Evolutionary conservation across 30 jellyfish, hydroid and myxozoan species (phyloP).

Genomic region (Aurelia sp.): DNA sequence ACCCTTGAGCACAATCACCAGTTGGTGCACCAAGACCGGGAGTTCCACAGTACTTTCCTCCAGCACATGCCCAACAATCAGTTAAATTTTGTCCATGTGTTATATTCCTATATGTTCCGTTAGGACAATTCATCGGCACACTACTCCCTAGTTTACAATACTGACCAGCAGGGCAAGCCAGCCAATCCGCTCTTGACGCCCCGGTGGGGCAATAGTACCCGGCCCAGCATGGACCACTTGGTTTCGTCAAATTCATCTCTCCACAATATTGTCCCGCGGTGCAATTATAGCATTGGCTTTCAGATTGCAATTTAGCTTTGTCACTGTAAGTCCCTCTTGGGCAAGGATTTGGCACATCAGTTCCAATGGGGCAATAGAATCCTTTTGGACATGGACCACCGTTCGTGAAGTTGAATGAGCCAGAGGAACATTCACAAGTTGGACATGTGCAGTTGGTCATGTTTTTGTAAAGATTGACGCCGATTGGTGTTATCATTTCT

Average conservation of each 20-base stretch:
- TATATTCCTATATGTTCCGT: constrained; percentile 89
- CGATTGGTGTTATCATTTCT: constrained; percentile 79
- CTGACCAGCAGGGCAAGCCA: constrained; percentile 90
- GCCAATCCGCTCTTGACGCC: constrained; percentile 83
- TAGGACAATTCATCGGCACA: constrained; percentile 82
- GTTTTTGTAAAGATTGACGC: constrained; percentile 56
- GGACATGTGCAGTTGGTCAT: constrained; percentile 89
- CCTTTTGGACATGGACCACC: constrained; percentile 99
- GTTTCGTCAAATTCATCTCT: constrained; percentile 78
- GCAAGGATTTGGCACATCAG: constrained; percentile 94
- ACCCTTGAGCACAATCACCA: constrained; percentile 99
- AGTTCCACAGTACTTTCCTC: constrained; percentile 93
- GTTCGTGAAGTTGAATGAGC: constrained; percentile 82
- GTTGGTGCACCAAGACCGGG: constrained; percentile 85
- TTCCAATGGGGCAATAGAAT: constrained; percentile 91
- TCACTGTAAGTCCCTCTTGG: constrained; percentile 95
- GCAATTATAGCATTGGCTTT: constrained; percentile 85
- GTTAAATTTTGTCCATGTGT: constrained; percentile 82
- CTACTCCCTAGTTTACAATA: constrained; percentile 73
- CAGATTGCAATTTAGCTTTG: constrained; percentile 70
- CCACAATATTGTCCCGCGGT: constrained; percentile 93
- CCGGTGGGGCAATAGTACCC: constrained; percentile 98
- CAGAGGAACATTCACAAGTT: constrained; percentile 83
- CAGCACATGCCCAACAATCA: constrained; percentile 97
- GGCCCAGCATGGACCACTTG: constrained; percentile 94